These are phyloP conservation scores for Ianthella basta DNA, from an alignment of 37 sponge, comb jelly and placozoan genomes.

Conservation along the genomic window DNA sequence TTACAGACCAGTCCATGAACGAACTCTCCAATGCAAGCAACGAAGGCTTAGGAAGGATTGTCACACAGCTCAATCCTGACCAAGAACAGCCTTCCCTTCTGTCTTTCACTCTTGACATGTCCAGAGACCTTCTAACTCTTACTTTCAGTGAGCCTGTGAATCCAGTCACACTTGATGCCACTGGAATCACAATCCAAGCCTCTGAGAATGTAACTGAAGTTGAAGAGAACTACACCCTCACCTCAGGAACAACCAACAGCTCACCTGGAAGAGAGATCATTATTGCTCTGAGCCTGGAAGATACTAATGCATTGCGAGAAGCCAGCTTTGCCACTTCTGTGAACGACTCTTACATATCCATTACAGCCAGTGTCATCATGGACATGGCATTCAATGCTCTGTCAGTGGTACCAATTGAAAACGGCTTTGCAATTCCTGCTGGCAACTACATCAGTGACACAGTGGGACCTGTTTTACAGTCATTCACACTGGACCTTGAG, in stretches of 20 bases:
- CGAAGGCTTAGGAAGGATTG: constrained; percentile 70
- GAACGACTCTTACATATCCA: constrained; percentile 62
- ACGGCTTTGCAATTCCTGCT: constrained; percentile 46
- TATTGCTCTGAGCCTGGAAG: constrained; percentile 51
- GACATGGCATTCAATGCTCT: constrained; percentile 78
- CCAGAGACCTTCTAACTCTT: constrained; percentile 50
- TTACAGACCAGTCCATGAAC: constrained; percentile 63
- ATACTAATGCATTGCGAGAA: constrained; percentile 51
- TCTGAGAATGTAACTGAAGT: constrained; percentile 46
- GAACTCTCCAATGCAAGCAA: constrained; percentile 51
- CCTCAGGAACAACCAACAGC: constrained; percentile 49
- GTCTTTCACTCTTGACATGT: constrained; percentile 70
- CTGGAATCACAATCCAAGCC: constrained; percentile 78
- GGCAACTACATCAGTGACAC: constrained; percentile 49
- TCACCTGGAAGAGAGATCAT: constrained; percentile 50
- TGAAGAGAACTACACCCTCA: constrained; percentile 43
- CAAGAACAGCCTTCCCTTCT: constrained; percentile 50
- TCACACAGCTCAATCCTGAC: constrained; percentile 68
- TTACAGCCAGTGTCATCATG: constrained; percentile 45
- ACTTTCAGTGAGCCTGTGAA: constrained; percentile 84
- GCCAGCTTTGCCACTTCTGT: constrained; percentile 62
- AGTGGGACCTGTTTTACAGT: constrained; percentile 56
- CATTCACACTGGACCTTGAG: constrained; percentile 62
- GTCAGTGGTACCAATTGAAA: constrained; percentile 43
- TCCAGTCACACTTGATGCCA: constrained; percentile 64